Conservation (phyloP, 2,797 vertebrate genomes). For the Schizopygopsis pylzovi region DNA sequence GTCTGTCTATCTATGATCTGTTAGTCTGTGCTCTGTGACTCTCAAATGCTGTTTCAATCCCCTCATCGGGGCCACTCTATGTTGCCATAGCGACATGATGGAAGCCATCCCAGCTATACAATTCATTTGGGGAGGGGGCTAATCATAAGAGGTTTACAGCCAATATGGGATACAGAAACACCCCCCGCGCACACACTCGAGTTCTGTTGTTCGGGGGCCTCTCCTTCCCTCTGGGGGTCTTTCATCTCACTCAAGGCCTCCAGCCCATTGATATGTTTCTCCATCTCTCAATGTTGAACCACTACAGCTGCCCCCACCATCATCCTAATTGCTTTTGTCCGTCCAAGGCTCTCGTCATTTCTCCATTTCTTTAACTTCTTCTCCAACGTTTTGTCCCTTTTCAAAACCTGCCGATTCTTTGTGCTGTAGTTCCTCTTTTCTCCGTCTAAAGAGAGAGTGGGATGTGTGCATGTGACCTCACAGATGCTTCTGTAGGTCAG, state of each 20-base stretch:
- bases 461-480: too few relatives aligned
- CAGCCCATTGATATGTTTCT: conserved; percentile 51
- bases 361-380: conserved; percentile 19
- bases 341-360: conserved; percentile 3
- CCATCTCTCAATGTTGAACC: conserved; percentile 8
- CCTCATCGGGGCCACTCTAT: conserved; percentile 45
- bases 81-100: conserved; percentile 54
- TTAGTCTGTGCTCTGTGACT: neutral
- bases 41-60: conserved; percentile 17
- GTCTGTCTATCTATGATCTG: neutral
- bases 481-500: neutral
- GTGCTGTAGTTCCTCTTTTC: neutral
- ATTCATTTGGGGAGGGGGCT: conserved; percentile 28
- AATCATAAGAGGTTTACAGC: conserved; percentile 17
- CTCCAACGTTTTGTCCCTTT: conserved; percentile 20
- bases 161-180: conserved; percentile 20
- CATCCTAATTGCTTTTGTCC: conserved; percentile 35
- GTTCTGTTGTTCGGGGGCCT: conserved; percentile 26
- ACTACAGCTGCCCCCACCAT: conserved; percentile 16
- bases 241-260: conserved; percentile 55
- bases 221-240: conserved; percentile 35
- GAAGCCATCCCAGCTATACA: conserved; percentile 41
- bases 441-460: neutral
- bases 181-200: conserved; percentile 1
- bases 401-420: conserved; percentile 4